phyloP scores from a whole-genome alignment of 2,797 vertebrate genomes.

The Intellagama lesueurii region DNA sequence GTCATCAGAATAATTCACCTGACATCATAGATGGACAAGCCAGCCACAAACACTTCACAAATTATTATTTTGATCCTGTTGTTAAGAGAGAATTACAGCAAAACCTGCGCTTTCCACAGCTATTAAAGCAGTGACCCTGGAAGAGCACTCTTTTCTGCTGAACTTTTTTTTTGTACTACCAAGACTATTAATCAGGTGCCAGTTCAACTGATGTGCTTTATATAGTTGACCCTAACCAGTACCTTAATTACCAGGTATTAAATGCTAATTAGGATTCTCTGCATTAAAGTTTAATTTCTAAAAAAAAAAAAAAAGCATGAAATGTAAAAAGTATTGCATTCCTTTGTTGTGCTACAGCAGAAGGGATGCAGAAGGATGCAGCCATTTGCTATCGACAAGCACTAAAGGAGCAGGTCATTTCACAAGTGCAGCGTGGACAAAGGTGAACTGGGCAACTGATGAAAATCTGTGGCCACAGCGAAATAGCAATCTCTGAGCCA shows the following conservation, averaged over 20 bases:
- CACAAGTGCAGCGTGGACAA: constrained; percentile 92
- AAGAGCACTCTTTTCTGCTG: constrained; percentile 68
- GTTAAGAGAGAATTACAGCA: constrained; percentile 74
- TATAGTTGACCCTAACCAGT: constrained; percentile 69
- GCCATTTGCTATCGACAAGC: constrained; percentile 90
- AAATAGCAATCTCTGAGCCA: constrained; percentile 97
- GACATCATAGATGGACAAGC: constrained; percentile 63
- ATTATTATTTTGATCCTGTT: constrained; percentile 76
- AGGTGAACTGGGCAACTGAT: constrained; percentile 98
- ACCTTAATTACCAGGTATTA: constrained; percentile 81
- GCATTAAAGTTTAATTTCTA: constrained; percentile 76
- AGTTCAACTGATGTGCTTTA: constrained; percentile 71
- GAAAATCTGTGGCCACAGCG: constrained; percentile 96
- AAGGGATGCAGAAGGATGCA: constrained; percentile 79
- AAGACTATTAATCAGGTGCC: constrained; percentile 79
- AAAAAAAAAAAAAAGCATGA: constrained; percentile 79
- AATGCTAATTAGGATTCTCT: constrained; percentile 86
- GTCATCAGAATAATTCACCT: constrained; percentile 67
- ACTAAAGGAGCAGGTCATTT: constrained; percentile 92
- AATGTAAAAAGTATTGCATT: constrained; percentile 79
- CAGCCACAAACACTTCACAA: constrained; percentile 62
- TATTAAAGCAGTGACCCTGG: constrained; percentile 78
- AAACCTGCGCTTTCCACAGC: constrained; percentile 76
- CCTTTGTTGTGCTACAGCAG: constrained; percentile 76
- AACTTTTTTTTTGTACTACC: constrained; percentile 71